A percentile compares a stretch with the other conserved stretches of the same genome.
phyloP scores from a whole-genome alignment of 2,113 vertebrate genomes.

The Tautogolabrus adspersus region DNA sequence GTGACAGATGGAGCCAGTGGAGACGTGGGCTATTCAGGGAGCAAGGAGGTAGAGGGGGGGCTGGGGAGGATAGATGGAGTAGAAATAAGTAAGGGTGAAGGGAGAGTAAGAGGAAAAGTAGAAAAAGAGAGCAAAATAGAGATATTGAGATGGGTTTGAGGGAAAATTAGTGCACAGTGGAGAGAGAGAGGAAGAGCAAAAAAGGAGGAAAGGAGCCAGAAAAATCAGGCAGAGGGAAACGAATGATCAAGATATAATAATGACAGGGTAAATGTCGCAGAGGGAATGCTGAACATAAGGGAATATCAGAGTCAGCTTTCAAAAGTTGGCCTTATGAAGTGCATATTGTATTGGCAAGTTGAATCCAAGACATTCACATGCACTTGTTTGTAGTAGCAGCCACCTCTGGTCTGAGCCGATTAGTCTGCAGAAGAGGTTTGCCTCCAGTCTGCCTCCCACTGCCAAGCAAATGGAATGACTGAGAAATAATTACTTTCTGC shows the following conservation, averaged over 20 bases:
- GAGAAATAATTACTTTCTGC: constrained; percentile 72
- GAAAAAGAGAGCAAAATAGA: constrained; percentile 16
- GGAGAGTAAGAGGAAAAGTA: constrained; percentile 29
- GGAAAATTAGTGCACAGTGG: constrained; percentile 35
- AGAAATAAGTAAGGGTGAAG: constrained; percentile 28
- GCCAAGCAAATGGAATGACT: constrained; percentile 66
- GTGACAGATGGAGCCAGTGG: constrained; percentile 73
- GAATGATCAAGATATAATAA: constrained; percentile 40
- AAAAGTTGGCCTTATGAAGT: constrained; percentile 10
- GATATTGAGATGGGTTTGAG: constrained; percentile 27
- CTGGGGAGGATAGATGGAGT: constrained; percentile 20
- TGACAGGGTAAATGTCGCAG: neutral
- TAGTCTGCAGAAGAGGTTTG: constrained; percentile 61
- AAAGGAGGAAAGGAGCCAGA: constrained; percentile 3
- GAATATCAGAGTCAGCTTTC: constrained; percentile 22
- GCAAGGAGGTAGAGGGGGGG: constrained; percentile 17
- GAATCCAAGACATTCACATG: constrained; percentile 32
- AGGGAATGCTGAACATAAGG: constrained; percentile 24
- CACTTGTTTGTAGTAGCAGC: constrained; percentile 33
- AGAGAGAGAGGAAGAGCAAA: constrained; percentile 24
- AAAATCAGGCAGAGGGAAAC: constrained; percentile 31
- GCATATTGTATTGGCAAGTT: constrained; percentile 37
- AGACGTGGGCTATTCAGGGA: constrained; percentile 62
- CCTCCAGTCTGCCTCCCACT: constrained; percentile 60
- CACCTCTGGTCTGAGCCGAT: constrained; percentile 50